Evolutionary conservation across 2,888 invertebrate genomes (phyloP).

Genomic region (Germaria angustata): DNA sequence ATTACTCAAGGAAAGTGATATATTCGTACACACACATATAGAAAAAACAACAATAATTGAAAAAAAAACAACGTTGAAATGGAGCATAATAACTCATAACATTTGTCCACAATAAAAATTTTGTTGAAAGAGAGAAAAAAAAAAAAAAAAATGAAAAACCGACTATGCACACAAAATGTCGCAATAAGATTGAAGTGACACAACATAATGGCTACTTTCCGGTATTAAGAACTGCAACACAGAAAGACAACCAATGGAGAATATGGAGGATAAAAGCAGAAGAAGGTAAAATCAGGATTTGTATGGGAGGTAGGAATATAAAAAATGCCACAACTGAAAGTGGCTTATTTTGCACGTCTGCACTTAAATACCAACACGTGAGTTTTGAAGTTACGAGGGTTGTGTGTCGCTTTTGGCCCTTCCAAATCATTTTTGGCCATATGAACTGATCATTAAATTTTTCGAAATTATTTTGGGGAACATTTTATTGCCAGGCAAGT

Average conservation of each 20-base stretch:
- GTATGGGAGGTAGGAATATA: neutral
- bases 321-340: constrained; percentile 41
- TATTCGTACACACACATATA: no score
- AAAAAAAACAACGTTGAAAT: neutral
- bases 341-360: constrained; percentile 77
- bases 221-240: constrained; percentile 48
- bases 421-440: no score
- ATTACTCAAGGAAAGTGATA: neutral
- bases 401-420: no score
- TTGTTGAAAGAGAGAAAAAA: neutral
- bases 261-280: constrained; percentile 31
- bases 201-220: constrained; percentile 69
- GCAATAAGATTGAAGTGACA: constrained; percentile 66
- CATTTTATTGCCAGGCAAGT: no score
- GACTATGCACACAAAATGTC: constrained; percentile 44
- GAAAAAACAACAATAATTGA: neutral
- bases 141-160: neutral
- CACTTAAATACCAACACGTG: constrained; percentile 79
- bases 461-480: no score
- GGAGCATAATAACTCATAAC: constrained; percentile 57
- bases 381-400: constrained; percentile 61
- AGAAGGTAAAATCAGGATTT: constrained; percentile 50
- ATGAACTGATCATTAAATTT: no score
- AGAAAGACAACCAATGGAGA: neutral
- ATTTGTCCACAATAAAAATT: constrained; percentile 59